Evolutionary conservation across 2,797 vertebrate species (phyloP).

Genomic region (Melanotaenia nigrans): DNA sequence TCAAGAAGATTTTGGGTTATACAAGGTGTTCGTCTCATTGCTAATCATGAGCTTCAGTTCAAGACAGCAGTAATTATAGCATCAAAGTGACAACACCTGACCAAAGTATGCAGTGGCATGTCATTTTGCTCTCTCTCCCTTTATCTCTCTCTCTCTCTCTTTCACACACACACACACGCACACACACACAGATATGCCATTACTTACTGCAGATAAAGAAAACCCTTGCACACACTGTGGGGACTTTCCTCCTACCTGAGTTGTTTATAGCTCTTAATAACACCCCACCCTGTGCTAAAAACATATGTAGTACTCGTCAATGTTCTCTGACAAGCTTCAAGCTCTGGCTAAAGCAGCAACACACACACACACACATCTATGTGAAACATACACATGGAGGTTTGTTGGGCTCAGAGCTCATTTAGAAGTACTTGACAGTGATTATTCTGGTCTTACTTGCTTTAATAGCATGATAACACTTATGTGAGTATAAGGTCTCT

Average conservation of each 20-base stretch:
- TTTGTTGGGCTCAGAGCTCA: conserved; percentile 18
- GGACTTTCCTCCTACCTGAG: conserved; percentile 37
- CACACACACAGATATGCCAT: background rate
- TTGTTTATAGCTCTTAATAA: conserved; percentile 13
- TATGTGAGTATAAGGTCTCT: conserved; percentile 8
- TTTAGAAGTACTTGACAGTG: conserved; percentile 20
- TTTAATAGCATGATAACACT: background rate
- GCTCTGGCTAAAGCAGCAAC: conserved; percentile 8
- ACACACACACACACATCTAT: background rate
- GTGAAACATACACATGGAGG: conserved; percentile 1
- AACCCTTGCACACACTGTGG: background rate
- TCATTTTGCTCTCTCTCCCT: background rate
- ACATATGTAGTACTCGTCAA: background rate
- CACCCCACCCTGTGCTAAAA: conserved; percentile 29
- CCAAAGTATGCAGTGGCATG: conserved; percentile 47
- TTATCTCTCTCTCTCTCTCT: background rate
- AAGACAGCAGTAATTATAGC: conserved; percentile 33
- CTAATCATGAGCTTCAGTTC: conserved; percentile 38
- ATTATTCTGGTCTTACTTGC: conserved; percentile 20
- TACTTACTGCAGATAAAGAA: conserved; percentile 8
- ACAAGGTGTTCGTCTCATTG: conserved; percentile 3
- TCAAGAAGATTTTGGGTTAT: background rate
- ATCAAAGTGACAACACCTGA: conserved; percentile 56
- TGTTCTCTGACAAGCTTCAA: conserved; percentile 1
- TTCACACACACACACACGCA: background rate